Conservation (phyloP, 2,888 invertebrate genomes). For the Venusia cambrica region DNA sequence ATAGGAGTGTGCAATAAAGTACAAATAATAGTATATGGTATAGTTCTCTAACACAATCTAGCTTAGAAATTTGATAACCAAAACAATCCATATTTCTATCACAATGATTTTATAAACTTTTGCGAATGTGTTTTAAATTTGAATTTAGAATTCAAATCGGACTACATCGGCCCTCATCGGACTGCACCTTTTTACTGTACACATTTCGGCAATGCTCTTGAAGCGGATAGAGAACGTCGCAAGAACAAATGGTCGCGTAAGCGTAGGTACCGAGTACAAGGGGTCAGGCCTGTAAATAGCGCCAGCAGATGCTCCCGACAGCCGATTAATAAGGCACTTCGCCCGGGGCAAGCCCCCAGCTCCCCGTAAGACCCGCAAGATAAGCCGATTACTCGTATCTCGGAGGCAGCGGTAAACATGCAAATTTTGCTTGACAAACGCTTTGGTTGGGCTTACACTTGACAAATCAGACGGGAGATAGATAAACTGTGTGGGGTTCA, state of each 20-base stretch:
- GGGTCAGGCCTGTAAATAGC: conserved; percentile 68
- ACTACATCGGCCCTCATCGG: too few species aligned
- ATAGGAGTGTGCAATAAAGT: too few species aligned
- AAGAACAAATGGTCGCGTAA: conserved; percentile 54
- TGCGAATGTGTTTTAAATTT: too few species aligned
- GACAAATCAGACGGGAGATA: conserved; percentile 2
- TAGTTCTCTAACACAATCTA: too few species aligned
- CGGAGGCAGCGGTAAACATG: conserved; percentile 44
- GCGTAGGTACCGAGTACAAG: conserved; percentile 42
- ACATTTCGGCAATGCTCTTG: conserved; percentile 30
- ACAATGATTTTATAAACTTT: too few species aligned
- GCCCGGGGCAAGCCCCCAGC: conserved; percentile 51
- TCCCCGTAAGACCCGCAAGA: conserved; percentile 51
- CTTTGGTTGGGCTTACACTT: conserved; percentile 16
- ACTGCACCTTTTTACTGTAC: too few species aligned
- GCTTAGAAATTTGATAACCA: too few species aligned
- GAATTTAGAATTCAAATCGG: too few species aligned
- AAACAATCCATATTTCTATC: too few species aligned
- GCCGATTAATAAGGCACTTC: conserved; percentile 76
- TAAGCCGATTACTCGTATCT: conserved; percentile 62
- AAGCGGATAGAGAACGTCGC: conserved; percentile 44
- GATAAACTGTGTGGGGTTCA: conserved; percentile 1
- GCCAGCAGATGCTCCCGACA: conserved; percentile 75
- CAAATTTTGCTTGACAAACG: conserved; percentile 41
- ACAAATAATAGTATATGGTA: too few species aligned